Percentiles rank a stretch among this genome's conserved stretches.
Evolutionary conservation across 2,113 vertebrate species (phyloP).

Genomic region (Lasiurus borealis): DNA sequence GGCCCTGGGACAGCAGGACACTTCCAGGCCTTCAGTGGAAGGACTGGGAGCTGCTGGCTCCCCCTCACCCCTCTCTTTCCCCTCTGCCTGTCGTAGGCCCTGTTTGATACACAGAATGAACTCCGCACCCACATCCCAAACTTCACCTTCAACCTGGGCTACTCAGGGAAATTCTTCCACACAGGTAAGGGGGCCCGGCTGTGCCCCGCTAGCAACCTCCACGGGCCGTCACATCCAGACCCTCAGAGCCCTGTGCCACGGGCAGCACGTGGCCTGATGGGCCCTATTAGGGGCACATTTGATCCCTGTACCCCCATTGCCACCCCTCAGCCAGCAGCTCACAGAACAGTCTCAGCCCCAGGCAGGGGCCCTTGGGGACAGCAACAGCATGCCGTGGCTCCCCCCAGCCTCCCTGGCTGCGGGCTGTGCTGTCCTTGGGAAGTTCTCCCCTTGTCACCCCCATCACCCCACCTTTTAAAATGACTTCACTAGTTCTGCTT

Average conservation of each 20-base stretch:
- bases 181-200: constrained; percentile 90
- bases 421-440: not conserved
- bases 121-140: constrained; percentile 96
- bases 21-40: not conserved
- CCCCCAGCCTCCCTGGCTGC: not conserved
- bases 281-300: not conserved
- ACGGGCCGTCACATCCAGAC: not conserved
- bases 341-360: not conserved
- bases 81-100: constrained; percentile 87
- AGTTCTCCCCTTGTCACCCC: not conserved
- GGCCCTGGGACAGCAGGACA: not conserved
- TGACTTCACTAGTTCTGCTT: not conserved
- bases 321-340: not conserved
- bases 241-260: fast-evolving
- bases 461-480: not conserved
- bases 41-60: not conserved
- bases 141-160: constrained; percentile 99
- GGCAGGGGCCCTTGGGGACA: not conserved
- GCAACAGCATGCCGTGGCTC: fast-evolving
- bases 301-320: not conserved
- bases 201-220: not conserved
- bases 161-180: constrained; percentile 99
- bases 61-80: not conserved
- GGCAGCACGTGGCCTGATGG: too few relatives aligned
- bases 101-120: constrained; percentile 95